Evolutionary conservation across 2,797 vertebrate genomes (phyloP), one percentile per base, ranked within the genome.

Genomic region (Sebastes minor): DNA sequence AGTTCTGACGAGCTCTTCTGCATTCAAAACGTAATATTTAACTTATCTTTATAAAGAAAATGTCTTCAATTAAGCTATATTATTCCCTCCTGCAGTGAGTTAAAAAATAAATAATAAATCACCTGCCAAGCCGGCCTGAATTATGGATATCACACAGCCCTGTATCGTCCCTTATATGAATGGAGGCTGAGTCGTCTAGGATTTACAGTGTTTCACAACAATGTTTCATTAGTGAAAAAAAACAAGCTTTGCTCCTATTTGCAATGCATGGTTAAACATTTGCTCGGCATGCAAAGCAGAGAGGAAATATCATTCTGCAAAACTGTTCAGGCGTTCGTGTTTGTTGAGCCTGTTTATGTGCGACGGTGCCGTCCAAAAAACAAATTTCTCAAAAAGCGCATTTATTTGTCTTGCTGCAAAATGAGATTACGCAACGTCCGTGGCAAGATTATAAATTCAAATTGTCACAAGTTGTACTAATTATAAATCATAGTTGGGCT

Each of bases 181-280:
- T 81, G 61, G 57, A 76, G 35, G 76, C 79, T 38, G 53, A 71
- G 81, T 83, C 71, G 28, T 78, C 81, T 56, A 9, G 22, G 23
- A 86, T 83, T 78, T 68, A 60, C 78, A 22, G 13, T 33, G 73
- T 74, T 82, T 73, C 66, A 70, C 55, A 78, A 86, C 86, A 71
- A 60, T 61, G 72, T 81, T 88, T 89, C 79, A 93, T 91, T 89
- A 88, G 75, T 52, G 67, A 60, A 88, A 87, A 38, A 82, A 88
- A 88, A 82, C 74, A 70, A 66, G 78, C 80, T 67, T 62, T 16
- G 76, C 84, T 76, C 56, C 18, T 67, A 61, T 92, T 93, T 86
- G 65, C 65, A 38, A 84, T 60, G 88, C 87, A 78, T 82, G 86
- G 87, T 83, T 93, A 88, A 86, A 83, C 85, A 91, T 90, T 86